Base-by-base conservation (phyloP, 1,140 invertebrate species). In the Lordiphosa stackelbergi region DNA sequence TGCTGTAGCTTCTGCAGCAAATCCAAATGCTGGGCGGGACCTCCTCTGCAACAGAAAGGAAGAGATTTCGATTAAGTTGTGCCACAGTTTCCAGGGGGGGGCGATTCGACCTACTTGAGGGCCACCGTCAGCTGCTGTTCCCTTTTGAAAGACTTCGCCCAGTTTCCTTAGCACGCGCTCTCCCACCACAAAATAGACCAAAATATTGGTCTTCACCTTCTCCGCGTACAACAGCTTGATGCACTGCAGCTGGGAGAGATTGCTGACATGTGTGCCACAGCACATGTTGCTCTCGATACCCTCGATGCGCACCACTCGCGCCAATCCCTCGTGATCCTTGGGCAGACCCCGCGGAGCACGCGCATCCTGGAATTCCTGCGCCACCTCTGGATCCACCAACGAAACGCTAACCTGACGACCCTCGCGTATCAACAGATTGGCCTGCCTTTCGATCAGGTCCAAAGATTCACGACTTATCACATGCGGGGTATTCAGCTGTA, bases 221-320 rank as follows among this genome's bases (percentile, higher is more conserved):
- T 95, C 94, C 2, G 88, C 85, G 45, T 91, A 89, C 2, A 95
- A 64, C 13, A 96, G 73, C 87, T 95, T 96, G 5, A 96, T 90
- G 4, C 91, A 90, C 90, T 96, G 95, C 40, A 96, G 88, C 81
- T 96, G 93, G 63, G 89, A 90, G 31, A 95, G 88, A 88, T 94
- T 95, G 3, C 90, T 90, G 2, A 96, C 93, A 88, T 96, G 95
- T 0, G 95, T 96, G 13, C 95, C 95, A 89, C 95, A 96, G 86
- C 95, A 96, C 90, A 95, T 92, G 74, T 95, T 95, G 34, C 90
- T 90, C 64, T 96, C 94, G 40, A 95, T 85, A 36, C 90, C 90
- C 37, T 90, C 89, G 55, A 94, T 94, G 34, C 89, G 91, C n/a
- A 96, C 91, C 4, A 95, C 91, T 48, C 95, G 87, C 5, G 95